Evolutionary conservation across 2,888 invertebrate species (phyloP), one percentile per base, ranked within the genome.

Genomic region (Cloeon dipterum): DNA sequence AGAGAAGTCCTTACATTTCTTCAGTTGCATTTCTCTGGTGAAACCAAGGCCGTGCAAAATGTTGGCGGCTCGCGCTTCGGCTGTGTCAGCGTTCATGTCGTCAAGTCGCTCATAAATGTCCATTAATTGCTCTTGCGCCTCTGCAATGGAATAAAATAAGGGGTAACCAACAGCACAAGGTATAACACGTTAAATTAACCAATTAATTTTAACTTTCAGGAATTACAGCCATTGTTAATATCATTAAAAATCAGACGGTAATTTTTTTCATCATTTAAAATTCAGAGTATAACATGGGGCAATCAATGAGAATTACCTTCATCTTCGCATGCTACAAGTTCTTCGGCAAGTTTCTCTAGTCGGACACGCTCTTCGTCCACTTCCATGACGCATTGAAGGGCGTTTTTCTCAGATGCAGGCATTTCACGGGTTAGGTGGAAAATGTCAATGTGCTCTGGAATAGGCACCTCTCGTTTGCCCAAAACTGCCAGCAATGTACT

Each of bases 11-110:
- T 68, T 85, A 69, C 59, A 83, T 66, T 54, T 56, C 44, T 63
- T 65, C 26, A 54, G 47, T 48, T 68, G 67, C 70, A 70, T 71
- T n/a, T 57, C 53, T 39, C 57, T 57, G 55, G 70, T 77, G 57
- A 99, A 99, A 13, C 98, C 98, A 16, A 99, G 70, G 68, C 98
- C 98, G 54, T 89, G 78, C 8, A 99, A 66, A 47, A 99, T 89
- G 51, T 83, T 74, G 2, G 89, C 91, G 5, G 98, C 98, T 44
- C 88, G 72, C 2, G 82, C 78, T 58, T 89, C 88, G 0, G 96
- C 98, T 25, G 85, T 86, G 52, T 89, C 91, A 0, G 96, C 89
- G 43, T 83, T 79, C 59, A 99, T 77, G 45, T 96, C 96, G 43
- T 99, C 98, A 48, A 99, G 62, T 17, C 96, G 73, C 49, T 98